Conservation (phyloP, 2,113 vertebrate genomes). For the Aramus guarauna region DNA sequence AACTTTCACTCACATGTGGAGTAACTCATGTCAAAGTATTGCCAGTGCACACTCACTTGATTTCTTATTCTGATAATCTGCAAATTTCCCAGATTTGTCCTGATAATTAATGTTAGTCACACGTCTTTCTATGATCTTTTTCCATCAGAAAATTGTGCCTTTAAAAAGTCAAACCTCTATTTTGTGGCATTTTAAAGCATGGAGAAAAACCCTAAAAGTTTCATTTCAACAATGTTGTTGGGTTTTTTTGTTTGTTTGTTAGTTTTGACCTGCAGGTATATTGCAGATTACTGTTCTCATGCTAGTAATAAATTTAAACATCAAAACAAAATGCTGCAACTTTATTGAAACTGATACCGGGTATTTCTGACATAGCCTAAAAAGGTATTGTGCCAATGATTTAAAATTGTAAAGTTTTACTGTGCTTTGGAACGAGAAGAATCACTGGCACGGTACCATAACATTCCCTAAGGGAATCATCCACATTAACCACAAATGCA, state of each 20-base stretch:
- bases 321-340: constrained; percentile 18
- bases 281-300: not conserved
- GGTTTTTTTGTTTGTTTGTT: constrained; percentile 4
- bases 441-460: not conserved
- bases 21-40: not conserved
- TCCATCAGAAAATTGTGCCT: not conserved
- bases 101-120: not conserved
- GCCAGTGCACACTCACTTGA: not conserved
- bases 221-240: not conserved
- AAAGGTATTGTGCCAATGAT: constrained; percentile 4
- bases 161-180: not conserved
- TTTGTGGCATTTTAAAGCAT: not conserved
- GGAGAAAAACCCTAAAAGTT: not conserved
- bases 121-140: not conserved
- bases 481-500: constrained; percentile 10
- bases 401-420: constrained; percentile 25
- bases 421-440: constrained; percentile 4
- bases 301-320: constrained; percentile 33
- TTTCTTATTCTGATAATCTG: not conserved
- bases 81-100: not conserved
- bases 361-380: constrained; percentile 29
- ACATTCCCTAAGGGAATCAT: constrained; percentile 7
- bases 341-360: constrained; percentile 8
- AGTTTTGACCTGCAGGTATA: constrained; percentile 11
- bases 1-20: not conserved